Conservation (phyloP, 1,140 invertebrate species). For the Lordiphosa stackelbergi region DNA sequence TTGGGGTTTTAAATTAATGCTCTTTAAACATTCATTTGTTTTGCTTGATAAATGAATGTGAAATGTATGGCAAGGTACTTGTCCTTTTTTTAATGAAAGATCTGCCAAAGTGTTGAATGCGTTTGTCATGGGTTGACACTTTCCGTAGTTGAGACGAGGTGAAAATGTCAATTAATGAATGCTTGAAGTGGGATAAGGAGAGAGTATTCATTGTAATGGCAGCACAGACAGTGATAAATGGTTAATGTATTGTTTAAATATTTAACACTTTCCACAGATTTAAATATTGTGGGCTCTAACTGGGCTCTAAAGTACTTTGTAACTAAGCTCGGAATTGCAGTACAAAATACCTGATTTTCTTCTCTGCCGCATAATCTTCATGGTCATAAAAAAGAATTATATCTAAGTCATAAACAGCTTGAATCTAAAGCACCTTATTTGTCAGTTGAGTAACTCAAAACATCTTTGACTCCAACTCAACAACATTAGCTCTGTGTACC, state of each 20-base stretch:
- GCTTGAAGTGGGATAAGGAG: slow-evolving; percentile 5
- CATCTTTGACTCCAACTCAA: slow-evolving; percentile 47
- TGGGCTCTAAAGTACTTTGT: too few species aligned
- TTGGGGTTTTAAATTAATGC: slow-evolving; percentile 33
- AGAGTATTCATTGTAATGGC: slow-evolving; percentile 3
- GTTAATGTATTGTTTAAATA: background rate
- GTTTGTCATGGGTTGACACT: slow-evolving; percentile 28
- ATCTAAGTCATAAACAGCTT: slow-evolving; percentile 42
- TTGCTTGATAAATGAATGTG: slow-evolving; percentile 57
- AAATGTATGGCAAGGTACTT: slow-evolving; percentile 40
- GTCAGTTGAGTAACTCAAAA: slow-evolving; percentile 40
- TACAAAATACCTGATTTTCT: too few species aligned
- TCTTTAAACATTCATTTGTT: slow-evolving; percentile 52
- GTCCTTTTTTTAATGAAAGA: slow-evolving; percentile 17
- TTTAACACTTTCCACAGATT: too few species aligned
- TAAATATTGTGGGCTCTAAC: too few species aligned
- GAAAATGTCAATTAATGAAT: slow-evolving; percentile 34
- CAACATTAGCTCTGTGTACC: slow-evolving; percentile 19
- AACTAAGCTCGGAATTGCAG: too few species aligned
- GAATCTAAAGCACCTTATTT: slow-evolving; percentile 39
- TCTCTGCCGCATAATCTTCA: too few species aligned
- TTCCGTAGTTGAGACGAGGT: background rate
- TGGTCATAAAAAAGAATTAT: slow-evolving; percentile 23
- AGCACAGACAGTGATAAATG: slow-evolving; percentile 9
- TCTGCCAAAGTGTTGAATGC: slow-evolving; percentile 25